Evolutionary conservation across 2,888 invertebrate genomes (phyloP).

Genomic region (Acanthosoma haemorrhoidale): DNA sequence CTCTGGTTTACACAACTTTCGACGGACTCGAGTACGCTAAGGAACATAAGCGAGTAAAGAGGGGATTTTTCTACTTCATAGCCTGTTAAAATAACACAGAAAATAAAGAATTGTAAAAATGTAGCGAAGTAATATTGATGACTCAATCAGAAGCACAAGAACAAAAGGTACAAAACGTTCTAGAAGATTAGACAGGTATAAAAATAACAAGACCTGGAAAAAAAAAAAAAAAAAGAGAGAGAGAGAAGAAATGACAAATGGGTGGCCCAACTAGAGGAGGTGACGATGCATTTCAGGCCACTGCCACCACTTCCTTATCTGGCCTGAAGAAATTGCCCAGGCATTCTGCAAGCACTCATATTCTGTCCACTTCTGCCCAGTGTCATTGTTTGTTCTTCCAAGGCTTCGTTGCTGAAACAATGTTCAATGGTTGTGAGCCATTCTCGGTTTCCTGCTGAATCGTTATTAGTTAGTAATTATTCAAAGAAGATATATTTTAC

Average conservation of each 20-base stretch:
- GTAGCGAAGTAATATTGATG: too few relatives aligned
- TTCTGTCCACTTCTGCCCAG: not conserved
- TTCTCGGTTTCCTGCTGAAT: not conserved
- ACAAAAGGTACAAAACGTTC: not conserved
- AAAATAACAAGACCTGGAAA: not conserved
- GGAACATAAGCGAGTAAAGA: too few relatives aligned
- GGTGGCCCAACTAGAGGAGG: not conserved
- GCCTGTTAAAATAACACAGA: too few relatives aligned
- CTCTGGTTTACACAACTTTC: too few relatives aligned
- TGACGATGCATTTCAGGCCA: not conserved
- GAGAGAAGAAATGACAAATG: not conserved
- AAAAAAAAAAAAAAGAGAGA: not conserved
- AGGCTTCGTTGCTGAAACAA: too few relatives aligned
- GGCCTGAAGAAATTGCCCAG: not conserved
- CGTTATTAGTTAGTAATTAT: too few relatives aligned
- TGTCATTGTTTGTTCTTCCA: not conserved
- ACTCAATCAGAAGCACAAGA: not conserved
- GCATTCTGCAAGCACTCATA: not conserved
- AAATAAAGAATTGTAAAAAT: too few relatives aligned
- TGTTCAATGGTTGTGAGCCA: not conserved
- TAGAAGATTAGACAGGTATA: not conserved
- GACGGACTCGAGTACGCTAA: too few relatives aligned
- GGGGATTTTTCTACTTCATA: too few relatives aligned
- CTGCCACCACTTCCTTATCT: conserved; percentile 9
- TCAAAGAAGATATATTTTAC: too few relatives aligned